Conservation (phyloP, 2,113 vertebrate genomes). For the Cyanistes caeruleus region DNA sequence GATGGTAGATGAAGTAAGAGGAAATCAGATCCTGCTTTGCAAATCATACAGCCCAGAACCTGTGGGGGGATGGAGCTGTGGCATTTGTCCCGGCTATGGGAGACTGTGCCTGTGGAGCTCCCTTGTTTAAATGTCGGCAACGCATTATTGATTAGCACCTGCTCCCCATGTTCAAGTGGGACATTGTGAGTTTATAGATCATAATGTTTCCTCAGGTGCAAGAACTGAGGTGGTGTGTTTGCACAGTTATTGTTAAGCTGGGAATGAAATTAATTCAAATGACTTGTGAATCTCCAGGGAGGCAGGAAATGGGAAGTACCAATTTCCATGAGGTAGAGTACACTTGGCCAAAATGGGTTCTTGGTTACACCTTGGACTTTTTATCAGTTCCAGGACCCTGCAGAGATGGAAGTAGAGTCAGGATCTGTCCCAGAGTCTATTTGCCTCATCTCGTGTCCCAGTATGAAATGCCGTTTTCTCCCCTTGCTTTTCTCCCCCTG, state of each 20-base stretch:
- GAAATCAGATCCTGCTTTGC: not conserved
- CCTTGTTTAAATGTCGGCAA: conserved; percentile 24
- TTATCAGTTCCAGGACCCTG: not conserved
- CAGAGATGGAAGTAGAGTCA: not conserved
- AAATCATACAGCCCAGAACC: not conserved
- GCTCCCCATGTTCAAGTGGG: not conserved
- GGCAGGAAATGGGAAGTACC: conserved; percentile 14
- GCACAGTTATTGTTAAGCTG: not conserved
- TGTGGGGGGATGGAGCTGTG: accelerated
- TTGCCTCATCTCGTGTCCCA: not conserved
- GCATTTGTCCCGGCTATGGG: not conserved
- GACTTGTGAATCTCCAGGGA: not conserved
- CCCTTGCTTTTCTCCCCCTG: not conserved
- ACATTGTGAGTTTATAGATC: conserved; percentile 46
- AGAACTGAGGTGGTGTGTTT: not conserved
- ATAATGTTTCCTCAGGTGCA: conserved; percentile 67
- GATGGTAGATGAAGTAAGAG: not conserved
- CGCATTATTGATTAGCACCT: conserved; percentile 51
- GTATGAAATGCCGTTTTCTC: accelerated
- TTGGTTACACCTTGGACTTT: not conserved
- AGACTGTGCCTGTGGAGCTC: not conserved
- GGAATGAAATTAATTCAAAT: conserved; percentile 45
- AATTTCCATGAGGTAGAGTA: conserved; percentile 11
- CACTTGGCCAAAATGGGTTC: not conserved
- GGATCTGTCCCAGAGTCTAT: not conserved